phyloP scores from a whole-genome alignment of 2,888 invertebrate genomes.

The Drosophila cracens region DNA sequence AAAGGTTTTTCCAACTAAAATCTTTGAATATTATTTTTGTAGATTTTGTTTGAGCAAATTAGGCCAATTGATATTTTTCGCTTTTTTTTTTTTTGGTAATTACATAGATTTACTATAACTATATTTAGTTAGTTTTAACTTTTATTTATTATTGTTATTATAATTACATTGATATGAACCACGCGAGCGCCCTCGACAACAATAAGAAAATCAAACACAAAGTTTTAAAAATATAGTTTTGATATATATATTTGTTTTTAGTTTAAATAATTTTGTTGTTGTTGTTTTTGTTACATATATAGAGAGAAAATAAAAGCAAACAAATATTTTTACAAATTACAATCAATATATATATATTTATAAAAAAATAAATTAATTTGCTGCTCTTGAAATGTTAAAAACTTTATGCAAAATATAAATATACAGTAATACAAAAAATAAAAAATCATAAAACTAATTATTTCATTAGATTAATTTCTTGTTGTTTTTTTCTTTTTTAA shows the following conservation, averaged over 20 bases:
- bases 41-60: conserved; percentile 63
- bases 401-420: conserved; percentile 24
- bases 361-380: conserved; percentile 25
- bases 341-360: conserved; percentile 34
- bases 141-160: conserved; percentile 19
- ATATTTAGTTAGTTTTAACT: conserved; percentile 24
- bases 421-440: conserved; percentile 20
- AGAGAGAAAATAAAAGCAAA: conserved; percentile 33
- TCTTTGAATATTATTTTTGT: conserved; percentile 9
- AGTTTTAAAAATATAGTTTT: conserved; percentile 32
- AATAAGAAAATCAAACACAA: conserved; percentile 28
- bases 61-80: conserved; percentile 50
- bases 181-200: conserved; percentile 44
- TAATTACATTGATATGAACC: conserved; percentile 65
- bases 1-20: background rate
- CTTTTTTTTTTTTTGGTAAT: conserved; percentile 14
- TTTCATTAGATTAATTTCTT: conserved; percentile 2
- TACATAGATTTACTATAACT: conserved; percentile 48
- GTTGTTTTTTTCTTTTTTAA: conserved; percentile 1
- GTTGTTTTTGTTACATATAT: conserved; percentile 18
- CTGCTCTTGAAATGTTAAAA: conserved; percentile 22
- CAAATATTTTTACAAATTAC: conserved; percentile 37
- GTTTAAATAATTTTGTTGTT: conserved; percentile 23
- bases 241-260: conserved; percentile 33
- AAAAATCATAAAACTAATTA: conserved; percentile 18